These are phyloP conservation scores for Nasonia longicornis DNA, from an alignment of 1,140 invertebrate species.

Conservation along the genomic window DNA sequence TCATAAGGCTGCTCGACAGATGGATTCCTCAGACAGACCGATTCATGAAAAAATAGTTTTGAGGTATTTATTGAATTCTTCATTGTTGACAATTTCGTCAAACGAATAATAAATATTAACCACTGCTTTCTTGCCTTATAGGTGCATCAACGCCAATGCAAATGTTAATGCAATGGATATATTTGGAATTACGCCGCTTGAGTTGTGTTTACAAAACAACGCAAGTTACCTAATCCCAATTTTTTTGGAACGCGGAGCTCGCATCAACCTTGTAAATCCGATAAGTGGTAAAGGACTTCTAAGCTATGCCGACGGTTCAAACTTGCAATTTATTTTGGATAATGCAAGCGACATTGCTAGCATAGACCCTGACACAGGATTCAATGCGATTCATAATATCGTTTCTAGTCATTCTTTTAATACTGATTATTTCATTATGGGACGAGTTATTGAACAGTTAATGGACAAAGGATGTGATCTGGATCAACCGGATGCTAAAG, in stretches of 20 bases:
- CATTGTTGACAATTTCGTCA: background rate
- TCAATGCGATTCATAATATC: constrained; percentile 6
- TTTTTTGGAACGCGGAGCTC: background rate
- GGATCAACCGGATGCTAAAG: background rate
- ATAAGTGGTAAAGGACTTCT: background rate
- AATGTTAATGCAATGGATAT: background rate
- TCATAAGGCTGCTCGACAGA: background rate
- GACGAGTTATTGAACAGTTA: background rate
- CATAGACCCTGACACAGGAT: background rate
- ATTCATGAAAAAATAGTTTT: background rate
- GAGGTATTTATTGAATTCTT: background rate
- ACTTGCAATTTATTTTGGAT: background rate
- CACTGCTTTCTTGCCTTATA: background rate
- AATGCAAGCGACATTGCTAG: background rate
- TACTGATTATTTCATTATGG: background rate
- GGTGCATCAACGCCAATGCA: background rate
- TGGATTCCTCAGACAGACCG: no score
- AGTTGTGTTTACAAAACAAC: background rate
- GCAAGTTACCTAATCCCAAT: background rate
- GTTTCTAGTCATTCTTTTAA: background rate
- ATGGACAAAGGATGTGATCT: background rate
- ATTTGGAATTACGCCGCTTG: background rate
- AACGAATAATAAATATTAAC: background rate
- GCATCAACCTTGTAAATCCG: background rate
- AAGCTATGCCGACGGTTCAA: no score